Conservation (phyloP, 2,113 vertebrate genomes). For the Taxidea taxus region DNA sequence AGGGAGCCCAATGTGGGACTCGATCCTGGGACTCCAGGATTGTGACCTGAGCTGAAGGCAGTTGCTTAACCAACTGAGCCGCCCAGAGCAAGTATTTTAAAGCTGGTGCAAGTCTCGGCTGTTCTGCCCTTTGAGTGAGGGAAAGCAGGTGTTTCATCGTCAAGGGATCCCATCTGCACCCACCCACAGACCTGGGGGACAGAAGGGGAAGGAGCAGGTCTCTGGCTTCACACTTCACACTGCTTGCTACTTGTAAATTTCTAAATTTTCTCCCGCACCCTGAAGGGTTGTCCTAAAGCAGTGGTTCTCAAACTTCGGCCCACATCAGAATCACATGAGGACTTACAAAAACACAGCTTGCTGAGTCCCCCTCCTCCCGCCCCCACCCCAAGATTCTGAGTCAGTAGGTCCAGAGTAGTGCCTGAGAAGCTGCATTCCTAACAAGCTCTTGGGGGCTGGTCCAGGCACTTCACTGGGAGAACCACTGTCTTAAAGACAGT, state of each 20-base stretch:
- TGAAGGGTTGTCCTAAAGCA: not conserved
- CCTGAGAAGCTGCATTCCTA: not conserved
- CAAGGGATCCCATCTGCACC: no score
- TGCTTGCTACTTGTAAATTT: not conserved
- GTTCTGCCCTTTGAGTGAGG: not conserved
- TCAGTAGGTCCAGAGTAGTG: not conserved
- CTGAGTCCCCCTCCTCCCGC: not conserved
- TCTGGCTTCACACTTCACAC: not conserved
- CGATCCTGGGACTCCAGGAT: no score
- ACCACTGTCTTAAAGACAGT: not conserved
- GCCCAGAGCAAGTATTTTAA: not conserved
- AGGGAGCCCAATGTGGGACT: no score
- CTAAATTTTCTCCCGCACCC: not conserved
- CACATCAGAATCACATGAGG: not conserved
- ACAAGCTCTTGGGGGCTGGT: not conserved
- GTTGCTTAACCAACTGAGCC: no score
- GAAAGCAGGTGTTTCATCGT: not conserved
- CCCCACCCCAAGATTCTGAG: not conserved
- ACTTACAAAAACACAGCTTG: not conserved
- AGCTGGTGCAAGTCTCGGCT: not conserved
- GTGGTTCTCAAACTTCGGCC: not conserved
- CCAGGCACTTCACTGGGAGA: not conserved
- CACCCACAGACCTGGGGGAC: rapidly evolving
- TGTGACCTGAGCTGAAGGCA: no score
- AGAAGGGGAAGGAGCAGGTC: rapidly evolving